Conservation (phyloP, 1,140 invertebrate genomes). For the Cydia amplana region DNA sequence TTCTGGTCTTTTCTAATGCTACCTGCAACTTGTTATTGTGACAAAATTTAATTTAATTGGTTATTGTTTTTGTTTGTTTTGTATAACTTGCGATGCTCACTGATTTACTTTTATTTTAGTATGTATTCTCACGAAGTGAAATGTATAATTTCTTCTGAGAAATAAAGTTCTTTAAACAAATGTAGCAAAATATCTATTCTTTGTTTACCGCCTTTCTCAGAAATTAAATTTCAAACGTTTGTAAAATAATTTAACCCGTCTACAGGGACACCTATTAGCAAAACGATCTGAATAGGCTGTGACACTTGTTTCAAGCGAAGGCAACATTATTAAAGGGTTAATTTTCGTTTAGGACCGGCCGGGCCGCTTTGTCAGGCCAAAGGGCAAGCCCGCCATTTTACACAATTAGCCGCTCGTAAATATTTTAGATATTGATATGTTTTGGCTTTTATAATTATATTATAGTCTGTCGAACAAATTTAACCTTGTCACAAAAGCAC, state of each 20-base stretch:
- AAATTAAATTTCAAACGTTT: background rate
- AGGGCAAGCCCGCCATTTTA: background rate
- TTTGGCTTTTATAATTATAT: background rate
- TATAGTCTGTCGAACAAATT: background rate
- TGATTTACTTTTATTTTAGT: no score
- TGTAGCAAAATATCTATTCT: no score
- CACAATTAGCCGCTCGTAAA: background rate
- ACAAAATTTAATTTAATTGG: no score
- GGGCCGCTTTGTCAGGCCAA: background rate
- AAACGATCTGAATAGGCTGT: background rate
- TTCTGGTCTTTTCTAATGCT: no score
- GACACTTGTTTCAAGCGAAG: background rate
- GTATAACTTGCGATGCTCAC: no score
- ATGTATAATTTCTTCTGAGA: no score
- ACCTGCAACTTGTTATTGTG: no score
- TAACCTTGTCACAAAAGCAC: background rate
- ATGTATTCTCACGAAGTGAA: no score
- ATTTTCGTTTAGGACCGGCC: background rate
- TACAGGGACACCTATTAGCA: background rate
- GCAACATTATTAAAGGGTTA: conserved; percentile 10
- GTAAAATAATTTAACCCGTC: background rate
- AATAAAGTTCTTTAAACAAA: no score
- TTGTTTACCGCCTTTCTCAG: background rate
- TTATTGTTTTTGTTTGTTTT: no score
- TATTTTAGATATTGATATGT: background rate